Evolutionary conservation across 2,888 invertebrate genomes (phyloP).

Genomic region (Thecocarcelia acutangulata): DNA sequence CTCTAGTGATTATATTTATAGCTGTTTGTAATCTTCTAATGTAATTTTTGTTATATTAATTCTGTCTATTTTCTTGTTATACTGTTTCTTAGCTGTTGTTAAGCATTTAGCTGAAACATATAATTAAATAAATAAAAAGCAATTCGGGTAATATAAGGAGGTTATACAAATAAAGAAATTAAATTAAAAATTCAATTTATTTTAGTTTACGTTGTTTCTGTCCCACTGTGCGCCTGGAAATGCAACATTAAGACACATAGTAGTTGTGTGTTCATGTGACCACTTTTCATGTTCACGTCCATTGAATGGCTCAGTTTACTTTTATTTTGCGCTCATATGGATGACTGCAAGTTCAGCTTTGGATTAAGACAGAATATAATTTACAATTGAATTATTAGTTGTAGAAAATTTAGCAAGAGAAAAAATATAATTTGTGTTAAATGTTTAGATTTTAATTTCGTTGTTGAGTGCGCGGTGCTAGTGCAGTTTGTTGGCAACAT

Average conservation of each 20-base stretch:
- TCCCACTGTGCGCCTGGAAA: slow-evolving; percentile 29
- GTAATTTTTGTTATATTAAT: too few relatives aligned
- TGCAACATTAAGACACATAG: slow-evolving; percentile 16
- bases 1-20: too few relatives aligned
- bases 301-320: slow-evolving; percentile 43
- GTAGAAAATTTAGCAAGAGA: slow-evolving; percentile 30
- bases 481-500: slow-evolving; percentile 57
- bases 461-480: slow-evolving; percentile 30
- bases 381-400: slow-evolving; percentile 67
- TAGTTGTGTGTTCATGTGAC: slow-evolving; percentile 29
- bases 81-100: too few relatives aligned
- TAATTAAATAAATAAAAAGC: too few relatives aligned
- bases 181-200: too few relatives aligned
- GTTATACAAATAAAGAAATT: too few relatives aligned
- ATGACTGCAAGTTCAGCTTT: slow-evolving; percentile 32
- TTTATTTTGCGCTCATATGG: slow-evolving; percentile 25
- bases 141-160: too few relatives aligned
- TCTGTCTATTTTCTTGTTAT: too few relatives aligned
- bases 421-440: slow-evolving; percentile 50
- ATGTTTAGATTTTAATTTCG: slow-evolving; percentile 56
- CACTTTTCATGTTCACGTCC: slow-evolving; percentile 58
- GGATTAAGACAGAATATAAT: slow-evolving; percentile 48
- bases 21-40: too few relatives aligned
- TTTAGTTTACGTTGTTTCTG: background rate
- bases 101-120: too few relatives aligned